Conservation (phyloP, 2,888 invertebrate species). For the Xylocampa areola region DNA sequence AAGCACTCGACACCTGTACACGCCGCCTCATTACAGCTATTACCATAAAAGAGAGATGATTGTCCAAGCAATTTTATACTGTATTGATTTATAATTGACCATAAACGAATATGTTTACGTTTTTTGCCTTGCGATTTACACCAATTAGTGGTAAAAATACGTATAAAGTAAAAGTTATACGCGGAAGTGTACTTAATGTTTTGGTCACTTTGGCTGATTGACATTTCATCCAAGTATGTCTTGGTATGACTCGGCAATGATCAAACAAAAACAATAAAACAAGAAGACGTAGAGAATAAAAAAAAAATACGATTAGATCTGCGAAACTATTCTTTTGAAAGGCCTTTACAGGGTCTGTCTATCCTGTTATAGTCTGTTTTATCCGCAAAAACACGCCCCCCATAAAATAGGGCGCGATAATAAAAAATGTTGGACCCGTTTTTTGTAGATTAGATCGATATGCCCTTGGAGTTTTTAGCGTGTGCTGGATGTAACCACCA, state of each 20-base stretch:
- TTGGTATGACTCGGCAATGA: background rate
- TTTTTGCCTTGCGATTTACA: constrained; percentile 47
- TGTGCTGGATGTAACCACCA: background rate
- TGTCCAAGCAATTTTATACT: constrained; percentile 51
- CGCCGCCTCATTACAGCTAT: constrained; percentile 55
- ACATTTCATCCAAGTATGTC: too few species aligned
- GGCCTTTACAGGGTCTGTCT: too few species aligned
- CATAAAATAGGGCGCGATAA: too few species aligned
- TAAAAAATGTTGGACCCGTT: too few species aligned
- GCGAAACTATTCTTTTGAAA: too few species aligned
- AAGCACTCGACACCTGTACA: constrained; percentile 51
- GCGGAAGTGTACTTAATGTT: constrained; percentile 32
- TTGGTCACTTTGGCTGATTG: too few species aligned
- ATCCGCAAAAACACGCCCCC: too few species aligned
- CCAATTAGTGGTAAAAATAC: constrained; percentile 56
- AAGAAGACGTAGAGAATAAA: too few species aligned
- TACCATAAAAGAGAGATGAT: constrained; percentile 60
- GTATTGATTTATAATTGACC: constrained; percentile 52
- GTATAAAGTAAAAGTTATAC: constrained; percentile 43
- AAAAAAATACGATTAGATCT: too few species aligned
- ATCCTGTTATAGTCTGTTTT: too few species aligned
- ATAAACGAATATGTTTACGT: constrained; percentile 48
- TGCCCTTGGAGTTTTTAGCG: too few species aligned
- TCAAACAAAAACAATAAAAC: background rate
- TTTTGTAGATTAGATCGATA: too few species aligned